A percentile compares a stretch with the other conserved stretches of the same genome.
phyloP scores from a whole-genome alignment of 2,888 invertebrate genomes.

The Eudemis profundana region DNA sequence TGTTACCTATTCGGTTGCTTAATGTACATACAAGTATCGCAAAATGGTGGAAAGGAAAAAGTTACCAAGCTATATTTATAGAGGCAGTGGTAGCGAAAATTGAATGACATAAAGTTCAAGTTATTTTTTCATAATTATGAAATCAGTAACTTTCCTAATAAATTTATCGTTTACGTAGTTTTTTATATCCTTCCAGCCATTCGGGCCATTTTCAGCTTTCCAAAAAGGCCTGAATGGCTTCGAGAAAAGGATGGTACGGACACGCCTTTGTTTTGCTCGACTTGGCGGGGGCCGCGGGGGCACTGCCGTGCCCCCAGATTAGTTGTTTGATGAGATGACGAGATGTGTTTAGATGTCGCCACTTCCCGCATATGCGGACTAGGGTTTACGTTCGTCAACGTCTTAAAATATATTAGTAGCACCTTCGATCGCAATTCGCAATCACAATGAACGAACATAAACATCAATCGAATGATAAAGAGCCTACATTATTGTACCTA shows the following conservation, averaged over 20 bases:
- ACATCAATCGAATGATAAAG: slow-evolving; percentile 32
- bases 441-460: no score
- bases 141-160: no score
- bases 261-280: no score
- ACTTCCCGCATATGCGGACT: background rate
- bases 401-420: slow-evolving; percentile 30
- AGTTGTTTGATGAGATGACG: slow-evolving; percentile 12
- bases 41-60: background rate
- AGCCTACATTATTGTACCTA: slow-evolving; percentile 10
- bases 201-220: no score
- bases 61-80: background rate
- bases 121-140: background rate
- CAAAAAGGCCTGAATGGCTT: no score
- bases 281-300: no score
- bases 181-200: no score
- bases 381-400: slow-evolving; percentile 19
- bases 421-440: slow-evolving; percentile 30
- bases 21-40: background rate
- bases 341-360: background rate
- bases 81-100: background rate
- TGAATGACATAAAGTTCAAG: background rate
- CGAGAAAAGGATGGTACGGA: no score
- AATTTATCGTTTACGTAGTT: no score
- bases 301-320: no score
- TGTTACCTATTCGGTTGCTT: background rate